Evolutionary conservation across 2,888 invertebrate species (phyloP).

Genomic region (Drosophila paranaensis): DNA sequence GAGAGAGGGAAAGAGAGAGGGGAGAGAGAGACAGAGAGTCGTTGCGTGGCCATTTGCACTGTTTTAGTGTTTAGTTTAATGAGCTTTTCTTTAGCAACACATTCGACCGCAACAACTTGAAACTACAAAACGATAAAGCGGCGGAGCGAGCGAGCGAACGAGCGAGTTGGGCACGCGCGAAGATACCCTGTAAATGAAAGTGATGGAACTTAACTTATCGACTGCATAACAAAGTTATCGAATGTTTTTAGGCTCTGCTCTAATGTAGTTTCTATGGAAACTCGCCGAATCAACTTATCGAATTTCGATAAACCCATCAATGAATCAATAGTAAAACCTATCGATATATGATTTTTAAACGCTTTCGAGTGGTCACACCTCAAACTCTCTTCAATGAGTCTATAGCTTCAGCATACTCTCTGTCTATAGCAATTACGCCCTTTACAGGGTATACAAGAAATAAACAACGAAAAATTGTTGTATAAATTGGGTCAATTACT

Average conservation of each 20-base stretch:
- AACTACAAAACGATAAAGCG: constrained; percentile 27
- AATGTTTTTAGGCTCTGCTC: not conserved
- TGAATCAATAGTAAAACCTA: not conserved
- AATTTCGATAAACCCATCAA: not conserved
- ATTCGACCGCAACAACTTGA: constrained; percentile 20
- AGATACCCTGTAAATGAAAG: not conserved
- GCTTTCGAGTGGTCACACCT: not conserved
- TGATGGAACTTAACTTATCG: too few relatives aligned
- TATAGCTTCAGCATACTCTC: not conserved
- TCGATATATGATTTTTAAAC: not conserved
- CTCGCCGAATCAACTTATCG: not conserved
- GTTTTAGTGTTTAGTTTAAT: constrained; percentile 70
- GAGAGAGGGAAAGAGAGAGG: not conserved
- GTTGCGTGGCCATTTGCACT: constrained; percentile 53
- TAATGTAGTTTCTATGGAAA: too few relatives aligned
- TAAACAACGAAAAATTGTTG: constrained; percentile 34
- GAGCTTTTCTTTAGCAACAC: constrained; percentile 62
- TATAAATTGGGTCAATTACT: constrained; percentile 72
- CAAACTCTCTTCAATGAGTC: not conserved
- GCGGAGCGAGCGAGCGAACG: constrained; percentile 5
- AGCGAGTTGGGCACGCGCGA: not conserved
- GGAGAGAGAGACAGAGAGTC: not conserved
- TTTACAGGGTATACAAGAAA: constrained; percentile 21
- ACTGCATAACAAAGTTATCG: not conserved
- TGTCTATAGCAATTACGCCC: not conserved